Evolutionary conservation across 2,113 vertebrate genomes (phyloP).

Genomic region (Crotophaga sulcirostris): DNA sequence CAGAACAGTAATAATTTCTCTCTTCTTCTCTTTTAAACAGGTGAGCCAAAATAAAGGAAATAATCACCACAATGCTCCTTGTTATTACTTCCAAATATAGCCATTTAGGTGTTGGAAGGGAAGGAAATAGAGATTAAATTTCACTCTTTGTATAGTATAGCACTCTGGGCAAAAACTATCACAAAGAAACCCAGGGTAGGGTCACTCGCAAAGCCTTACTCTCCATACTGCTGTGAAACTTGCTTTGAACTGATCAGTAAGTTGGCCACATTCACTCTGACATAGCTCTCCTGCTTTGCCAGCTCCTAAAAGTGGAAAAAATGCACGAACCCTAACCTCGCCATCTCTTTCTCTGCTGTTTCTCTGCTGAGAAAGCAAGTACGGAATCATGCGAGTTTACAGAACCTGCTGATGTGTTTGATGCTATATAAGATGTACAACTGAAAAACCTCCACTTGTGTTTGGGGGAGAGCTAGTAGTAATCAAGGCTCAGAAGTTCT

Average conservation of each 20-base stretch:
- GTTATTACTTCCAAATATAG: neutral
- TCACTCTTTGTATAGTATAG: neutral
- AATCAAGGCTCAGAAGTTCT: neutral
- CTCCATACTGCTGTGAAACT: neutral
- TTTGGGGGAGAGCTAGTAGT: neutral
- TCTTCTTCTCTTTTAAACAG: neutral
- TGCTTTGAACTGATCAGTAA: neutral
- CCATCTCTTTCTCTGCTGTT: neutral
- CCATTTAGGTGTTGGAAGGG: neutral
- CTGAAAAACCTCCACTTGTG: neutral
- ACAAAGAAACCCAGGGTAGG: neutral
- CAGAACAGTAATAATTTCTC: neutral
- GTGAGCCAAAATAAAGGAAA: neutral
- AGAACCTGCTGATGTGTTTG: neutral
- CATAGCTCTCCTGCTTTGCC: neutral
- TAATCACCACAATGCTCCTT: neutral
- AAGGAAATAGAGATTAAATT: neutral
- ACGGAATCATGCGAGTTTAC: neutral
- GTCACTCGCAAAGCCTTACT: neutral
- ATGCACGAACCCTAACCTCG: neutral
- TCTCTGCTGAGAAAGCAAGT: neutral
- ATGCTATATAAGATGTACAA: too few species aligned
- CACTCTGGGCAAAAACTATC: neutral
- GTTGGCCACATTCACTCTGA: neutral
- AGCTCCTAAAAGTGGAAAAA: neutral